These are phyloP conservation scores for Mastomys coucha DNA, from an alignment of 2,113 vertebrate species.

Conservation along the genomic window DNA sequence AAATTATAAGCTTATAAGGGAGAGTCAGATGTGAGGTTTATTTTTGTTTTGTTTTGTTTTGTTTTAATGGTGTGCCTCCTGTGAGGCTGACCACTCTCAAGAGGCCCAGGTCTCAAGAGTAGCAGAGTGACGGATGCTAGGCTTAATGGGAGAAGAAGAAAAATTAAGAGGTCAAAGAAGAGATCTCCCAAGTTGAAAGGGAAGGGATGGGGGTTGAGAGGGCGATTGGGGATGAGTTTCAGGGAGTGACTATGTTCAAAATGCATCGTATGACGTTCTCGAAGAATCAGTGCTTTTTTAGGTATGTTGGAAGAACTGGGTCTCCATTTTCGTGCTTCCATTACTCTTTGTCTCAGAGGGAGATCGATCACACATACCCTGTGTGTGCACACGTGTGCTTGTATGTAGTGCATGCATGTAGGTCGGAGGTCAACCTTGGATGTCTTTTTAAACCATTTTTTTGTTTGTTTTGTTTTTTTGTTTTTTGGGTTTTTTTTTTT, in stretches of 20 bases:
- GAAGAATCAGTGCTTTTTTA: not conserved
- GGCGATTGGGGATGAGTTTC: not conserved
- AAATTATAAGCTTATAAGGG: too few relatives aligned
- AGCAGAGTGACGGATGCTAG: not conserved
- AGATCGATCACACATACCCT: not conserved
- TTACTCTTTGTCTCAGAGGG: not conserved
- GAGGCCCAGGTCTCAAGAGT: not conserved
- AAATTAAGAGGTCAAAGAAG: not conserved
- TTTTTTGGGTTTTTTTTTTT: too few relatives aligned
- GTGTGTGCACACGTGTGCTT: not conserved
- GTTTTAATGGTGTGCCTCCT: not conserved
- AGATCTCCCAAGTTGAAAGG: not conserved
- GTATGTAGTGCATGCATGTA: not conserved
- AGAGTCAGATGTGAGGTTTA: too few relatives aligned
- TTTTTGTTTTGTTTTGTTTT: not conserved
- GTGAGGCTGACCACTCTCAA: not conserved
- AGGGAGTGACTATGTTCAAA: not conserved
- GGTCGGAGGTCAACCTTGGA: not conserved
- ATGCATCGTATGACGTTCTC: too few relatives aligned
- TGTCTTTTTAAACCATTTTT: not conserved
- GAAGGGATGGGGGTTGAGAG: not conserved
- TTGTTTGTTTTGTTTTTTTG: too few relatives aligned
- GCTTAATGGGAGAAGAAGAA: not conserved
- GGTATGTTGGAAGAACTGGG: not conserved
- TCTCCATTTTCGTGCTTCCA: not conserved